These are phyloP conservation scores for Genyomyrus donnyi DNA, from an alignment of 2,113 vertebrate genomes.

Conservation along the genomic window DNA sequence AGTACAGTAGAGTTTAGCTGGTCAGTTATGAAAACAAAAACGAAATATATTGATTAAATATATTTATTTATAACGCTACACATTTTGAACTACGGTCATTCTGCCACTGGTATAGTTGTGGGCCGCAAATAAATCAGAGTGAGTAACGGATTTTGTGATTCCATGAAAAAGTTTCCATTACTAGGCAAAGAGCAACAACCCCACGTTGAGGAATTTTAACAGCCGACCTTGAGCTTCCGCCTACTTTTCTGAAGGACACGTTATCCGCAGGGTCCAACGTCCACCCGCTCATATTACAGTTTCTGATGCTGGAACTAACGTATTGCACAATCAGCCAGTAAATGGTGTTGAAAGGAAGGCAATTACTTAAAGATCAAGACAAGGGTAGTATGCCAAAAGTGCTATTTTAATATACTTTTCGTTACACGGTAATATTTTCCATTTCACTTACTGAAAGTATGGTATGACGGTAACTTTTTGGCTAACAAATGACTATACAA, in stretches of 20 bases:
- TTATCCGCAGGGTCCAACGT: neutral
- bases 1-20: neutral
- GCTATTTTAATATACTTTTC: neutral
- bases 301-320: neutral
- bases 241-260: neutral
- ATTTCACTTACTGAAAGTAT: neutral
- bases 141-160: neutral
- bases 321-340: neutral
- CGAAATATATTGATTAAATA: neutral
- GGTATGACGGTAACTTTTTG: neutral
- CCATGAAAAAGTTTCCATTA: neutral
- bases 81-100: neutral
- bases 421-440: neutral
- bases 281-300: neutral
- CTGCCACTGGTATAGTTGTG: neutral
- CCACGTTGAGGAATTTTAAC: neutral
- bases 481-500: neutral
- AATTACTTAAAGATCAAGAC: neutral
- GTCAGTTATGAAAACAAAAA: neutral
- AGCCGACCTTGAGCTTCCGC: neutral
- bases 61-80: neutral
- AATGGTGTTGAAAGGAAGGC: neutral
- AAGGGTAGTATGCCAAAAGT: neutral
- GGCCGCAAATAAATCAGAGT: neutral
- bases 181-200: neutral